Evolutionary conservation across 1,140 invertebrate species (phyloP), one percentile per base, ranked within the genome.

Genomic region (Drosophila bocki): DNA sequence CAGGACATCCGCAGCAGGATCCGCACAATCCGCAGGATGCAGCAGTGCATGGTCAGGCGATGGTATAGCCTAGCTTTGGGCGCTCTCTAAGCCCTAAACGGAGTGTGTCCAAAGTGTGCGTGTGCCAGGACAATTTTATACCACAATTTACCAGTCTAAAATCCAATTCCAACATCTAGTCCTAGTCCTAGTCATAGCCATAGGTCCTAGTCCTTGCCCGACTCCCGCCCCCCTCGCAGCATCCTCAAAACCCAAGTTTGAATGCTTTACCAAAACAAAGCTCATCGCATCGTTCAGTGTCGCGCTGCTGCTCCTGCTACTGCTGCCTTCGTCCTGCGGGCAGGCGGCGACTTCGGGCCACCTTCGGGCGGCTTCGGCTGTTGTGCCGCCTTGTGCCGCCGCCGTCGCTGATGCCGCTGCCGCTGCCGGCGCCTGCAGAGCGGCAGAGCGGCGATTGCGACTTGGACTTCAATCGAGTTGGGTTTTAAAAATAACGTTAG

Each of bases 401-500:
- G 45, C 47, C 8, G 63, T 57, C 26, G 76, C 47, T 41, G 29
- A 54, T 44, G 57, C 29, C 8, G 45, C 42, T 29, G 58, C 67
- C 47, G 44, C 58, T 54, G 56, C 44, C 45, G 29, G 29, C 33
- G 51, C 41, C 65, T 44, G 79, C 58, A 44, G 56, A 50, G 60
- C 47, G 22, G 19, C 64, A 39, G 61, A 47, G 67, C 29, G 39
- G 29, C 51, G 54, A 44, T 84, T 80, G 61, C 64, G 56, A 79
- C 85, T 88, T 88, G 81, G 85, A 91, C 83, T 92, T 92, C 81
- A 85, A 88, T 88, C 78, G 87, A 85, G 86, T 85, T 92, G 75
- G 76, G 77, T 80, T 91, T 88, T 75, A 80, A 91, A 92, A 90
- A 90, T 91, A 92, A 92, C 91, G 84, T 92, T 92, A 92, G 91